These are phyloP conservation scores for Chloebia gouldiae DNA, from an alignment of 2,113 vertebrate genomes.

Conservation along the genomic window DNA sequence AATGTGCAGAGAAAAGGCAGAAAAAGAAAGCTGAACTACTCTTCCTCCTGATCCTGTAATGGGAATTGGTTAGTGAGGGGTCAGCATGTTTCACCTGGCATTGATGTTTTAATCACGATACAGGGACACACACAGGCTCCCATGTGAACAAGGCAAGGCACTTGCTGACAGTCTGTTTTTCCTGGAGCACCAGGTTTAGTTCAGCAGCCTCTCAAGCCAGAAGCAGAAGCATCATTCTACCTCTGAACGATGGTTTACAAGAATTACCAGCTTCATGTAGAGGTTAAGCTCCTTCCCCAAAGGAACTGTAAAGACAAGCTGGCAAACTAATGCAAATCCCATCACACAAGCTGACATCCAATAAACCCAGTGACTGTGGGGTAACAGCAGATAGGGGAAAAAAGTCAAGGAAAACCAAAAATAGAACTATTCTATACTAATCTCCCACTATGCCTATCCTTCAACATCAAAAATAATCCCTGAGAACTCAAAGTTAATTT, in stretches of 20 bases:
- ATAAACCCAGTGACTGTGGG: not conserved
- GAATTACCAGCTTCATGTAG: not conserved
- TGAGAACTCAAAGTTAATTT: not conserved
- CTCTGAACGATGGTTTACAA: not conserved
- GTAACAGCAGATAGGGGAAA: not conserved
- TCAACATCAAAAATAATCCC: not conserved
- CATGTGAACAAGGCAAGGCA: accelerated
- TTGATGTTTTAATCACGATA: accelerated
- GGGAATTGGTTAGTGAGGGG: not conserved
- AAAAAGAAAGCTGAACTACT: not conserved
- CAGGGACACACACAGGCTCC: not conserved
- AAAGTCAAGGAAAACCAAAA: not conserved
- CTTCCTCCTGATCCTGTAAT: not conserved
- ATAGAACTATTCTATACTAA: not conserved
- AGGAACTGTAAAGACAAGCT: not conserved
- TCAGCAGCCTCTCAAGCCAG: not conserved
- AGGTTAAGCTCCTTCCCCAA: not conserved
- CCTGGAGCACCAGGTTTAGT: not conserved
- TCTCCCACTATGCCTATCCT: not conserved
- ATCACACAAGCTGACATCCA: not conserved
- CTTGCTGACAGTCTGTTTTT: not conserved
- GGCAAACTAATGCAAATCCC: not conserved
- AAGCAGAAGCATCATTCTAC: not conserved
- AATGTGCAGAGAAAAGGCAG: not conserved
- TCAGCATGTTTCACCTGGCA: not conserved